Conservation (phyloP, 2,888 invertebrate genomes). For the Therioaphis trifolii region DNA sequence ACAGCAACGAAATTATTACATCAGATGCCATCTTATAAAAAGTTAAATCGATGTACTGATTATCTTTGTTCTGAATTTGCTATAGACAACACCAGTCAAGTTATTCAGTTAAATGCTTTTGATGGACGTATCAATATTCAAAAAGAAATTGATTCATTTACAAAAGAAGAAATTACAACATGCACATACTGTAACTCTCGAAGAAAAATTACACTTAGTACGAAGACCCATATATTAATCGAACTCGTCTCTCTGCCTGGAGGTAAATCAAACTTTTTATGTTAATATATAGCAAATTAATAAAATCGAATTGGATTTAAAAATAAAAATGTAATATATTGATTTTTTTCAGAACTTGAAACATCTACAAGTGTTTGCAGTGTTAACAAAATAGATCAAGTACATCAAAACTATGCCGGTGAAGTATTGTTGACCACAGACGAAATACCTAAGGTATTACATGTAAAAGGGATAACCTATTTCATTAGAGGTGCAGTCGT, state of each 20-base stretch:
- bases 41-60: not conserved
- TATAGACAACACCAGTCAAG: not conserved
- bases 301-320: not conserved
- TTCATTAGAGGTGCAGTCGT: too few relatives aligned
- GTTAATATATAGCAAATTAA: not conserved
- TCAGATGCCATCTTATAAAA: constrained; percentile 4
- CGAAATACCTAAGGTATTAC: too few relatives aligned
- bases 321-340: too few relatives aligned
- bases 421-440: not conserved
- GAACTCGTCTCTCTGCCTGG: not conserved
- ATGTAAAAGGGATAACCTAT: too few relatives aligned
- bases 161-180: not conserved
- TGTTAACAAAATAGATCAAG: too few relatives aligned
- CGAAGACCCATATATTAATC: not conserved
- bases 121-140: not conserved
- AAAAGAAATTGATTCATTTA: too few relatives aligned
- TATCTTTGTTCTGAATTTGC: not conserved
- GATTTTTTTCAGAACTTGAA: constrained; percentile 3
- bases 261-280: too few relatives aligned
- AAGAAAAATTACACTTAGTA: not conserved
- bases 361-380: not conserved
- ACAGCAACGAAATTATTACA: not conserved
- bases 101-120: not conserved
- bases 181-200: not conserved
- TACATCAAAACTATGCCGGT: constrained; percentile 5